A percentile compares a stretch with the other conserved stretches of the same genome.
phyloP scores from a whole-genome alignment of 2,888 invertebrate species.

The Aporophyla nigra region DNA sequence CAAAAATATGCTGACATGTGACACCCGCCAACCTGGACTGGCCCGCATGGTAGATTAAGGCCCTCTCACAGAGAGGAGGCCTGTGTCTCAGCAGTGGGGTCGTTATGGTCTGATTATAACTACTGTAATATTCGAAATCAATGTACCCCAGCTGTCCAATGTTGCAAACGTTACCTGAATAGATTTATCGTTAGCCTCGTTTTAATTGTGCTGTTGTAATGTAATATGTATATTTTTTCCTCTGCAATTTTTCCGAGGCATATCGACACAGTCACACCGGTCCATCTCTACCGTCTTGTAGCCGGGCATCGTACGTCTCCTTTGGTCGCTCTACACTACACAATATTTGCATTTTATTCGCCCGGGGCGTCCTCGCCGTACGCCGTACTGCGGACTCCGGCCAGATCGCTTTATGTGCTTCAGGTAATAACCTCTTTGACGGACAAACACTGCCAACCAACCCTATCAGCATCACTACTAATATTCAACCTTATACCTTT shows the following conservation, averaged over 20 bases:
- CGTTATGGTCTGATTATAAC: too few species aligned
- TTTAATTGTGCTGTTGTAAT: not conserved
- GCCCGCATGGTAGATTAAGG: too few species aligned
- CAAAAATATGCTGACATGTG: too few species aligned
- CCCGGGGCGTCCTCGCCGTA: constrained; percentile 74
- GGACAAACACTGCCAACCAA: constrained; percentile 74
- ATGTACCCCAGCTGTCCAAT: not conserved
- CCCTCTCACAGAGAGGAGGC: too few species aligned
- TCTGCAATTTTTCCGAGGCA: not conserved
- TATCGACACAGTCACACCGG: constrained; percentile 41
- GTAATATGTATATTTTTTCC: not conserved
- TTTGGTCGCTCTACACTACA: constrained; percentile 77
- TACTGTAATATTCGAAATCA: too few species aligned
- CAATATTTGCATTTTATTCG: constrained; percentile 89
- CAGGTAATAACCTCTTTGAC: constrained; percentile 91
- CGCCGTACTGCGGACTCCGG: constrained; percentile 55
- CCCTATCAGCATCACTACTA: not conserved
- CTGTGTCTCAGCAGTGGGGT: too few species aligned
- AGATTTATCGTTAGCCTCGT: not conserved
- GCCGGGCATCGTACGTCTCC: constrained; percentile 70
- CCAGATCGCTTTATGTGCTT: constrained; percentile 84
- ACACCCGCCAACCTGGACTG: too few species aligned
- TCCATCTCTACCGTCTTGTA: constrained; percentile 68
- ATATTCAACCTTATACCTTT: constrained; percentile 62
- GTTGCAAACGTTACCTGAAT: not conserved